Conservation (phyloP, 1,140 invertebrate genomes). For the Bathynomus jamesi region DNA sequence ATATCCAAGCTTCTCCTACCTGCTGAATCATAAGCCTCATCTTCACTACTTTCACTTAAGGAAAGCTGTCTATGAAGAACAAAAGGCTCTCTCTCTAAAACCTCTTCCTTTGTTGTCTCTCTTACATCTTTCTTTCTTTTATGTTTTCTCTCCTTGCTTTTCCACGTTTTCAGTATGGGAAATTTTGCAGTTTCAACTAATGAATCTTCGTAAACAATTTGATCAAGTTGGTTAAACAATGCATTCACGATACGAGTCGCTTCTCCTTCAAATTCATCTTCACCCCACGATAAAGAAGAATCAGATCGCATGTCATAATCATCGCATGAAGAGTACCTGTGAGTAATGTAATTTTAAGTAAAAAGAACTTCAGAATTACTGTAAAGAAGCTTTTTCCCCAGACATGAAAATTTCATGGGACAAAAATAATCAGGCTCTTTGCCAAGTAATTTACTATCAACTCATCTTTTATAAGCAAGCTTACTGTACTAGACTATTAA, state of each 20-base stretch:
- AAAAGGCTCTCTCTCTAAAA: too few relatives aligned
- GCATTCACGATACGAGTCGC: conserved; percentile 30
- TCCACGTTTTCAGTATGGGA: too few relatives aligned
- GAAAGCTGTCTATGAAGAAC: too few relatives aligned
- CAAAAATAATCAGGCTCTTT: not conserved
- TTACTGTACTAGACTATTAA: too few relatives aligned
- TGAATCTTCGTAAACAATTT: conserved; percentile 24
- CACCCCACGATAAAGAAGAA: conserved; percentile 36
- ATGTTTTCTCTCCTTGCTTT: too few relatives aligned
- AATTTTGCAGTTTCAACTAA: not conserved
- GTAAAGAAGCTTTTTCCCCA: not conserved
- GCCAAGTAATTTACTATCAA: not conserved
- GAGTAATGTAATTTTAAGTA: not conserved
- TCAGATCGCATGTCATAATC: conserved; percentile 10
- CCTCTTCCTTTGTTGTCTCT: too few relatives aligned
- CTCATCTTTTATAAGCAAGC: not conserved
- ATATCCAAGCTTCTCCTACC: not conserved
- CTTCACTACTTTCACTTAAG: not conserved
- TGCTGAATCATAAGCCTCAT: not conserved
- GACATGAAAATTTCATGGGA: not conserved
- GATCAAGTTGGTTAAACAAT: conserved; percentile 31
- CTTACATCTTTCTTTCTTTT: too few relatives aligned
- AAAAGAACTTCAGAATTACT: not conserved
- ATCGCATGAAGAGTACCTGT: not conserved
- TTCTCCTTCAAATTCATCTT: conserved; percentile 36